Conservation (phyloP, 1,140 invertebrate genomes). For the Asbolus verrucosus region DNA sequence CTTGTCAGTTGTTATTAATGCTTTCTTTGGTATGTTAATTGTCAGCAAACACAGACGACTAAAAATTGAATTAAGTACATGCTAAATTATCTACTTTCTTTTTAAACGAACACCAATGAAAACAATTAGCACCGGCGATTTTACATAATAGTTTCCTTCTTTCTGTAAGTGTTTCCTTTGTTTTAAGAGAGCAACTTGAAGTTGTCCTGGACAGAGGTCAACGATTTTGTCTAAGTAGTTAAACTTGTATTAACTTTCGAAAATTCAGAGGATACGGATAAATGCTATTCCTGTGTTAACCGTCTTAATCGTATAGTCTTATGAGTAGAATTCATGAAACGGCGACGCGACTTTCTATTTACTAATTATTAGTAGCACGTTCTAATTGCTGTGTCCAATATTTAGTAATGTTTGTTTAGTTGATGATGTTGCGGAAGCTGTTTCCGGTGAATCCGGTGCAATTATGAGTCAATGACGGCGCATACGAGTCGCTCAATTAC, state of each 20-base stretch:
- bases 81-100: conserved; percentile 38
- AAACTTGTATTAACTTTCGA: neutral
- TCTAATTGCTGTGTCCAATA: conserved; percentile 28
- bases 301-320: neutral
- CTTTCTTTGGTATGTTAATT: too few relatives aligned
- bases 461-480: too few relatives aligned
- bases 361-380: conserved; percentile 28
- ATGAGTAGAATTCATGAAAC: neutral
- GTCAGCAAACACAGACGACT: neutral
- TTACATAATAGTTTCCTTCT: conserved; percentile 16
- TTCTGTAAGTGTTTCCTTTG: conserved; percentile 3
- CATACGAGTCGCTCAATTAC: too few relatives aligned
- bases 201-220: conserved; percentile 9
- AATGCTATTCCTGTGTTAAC: conserved; percentile 1
- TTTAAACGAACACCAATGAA: conserved; percentile 29
- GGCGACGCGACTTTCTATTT: conserved; percentile 6
- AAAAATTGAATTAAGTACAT: neutral
- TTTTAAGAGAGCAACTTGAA: neutral
- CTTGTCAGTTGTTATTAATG: too few relatives aligned
- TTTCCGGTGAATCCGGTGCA: conserved; percentile 6
- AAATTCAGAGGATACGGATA: neutral
- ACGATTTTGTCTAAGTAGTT: conserved; percentile 9
- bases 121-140: conserved; percentile 9
- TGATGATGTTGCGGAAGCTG: conserved; percentile 4
- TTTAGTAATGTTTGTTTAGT: conserved; percentile 9